These are phyloP conservation scores for Drosophila tani DNA, from an alignment of 1,140 invertebrate genomes.

Conservation along the genomic window DNA sequence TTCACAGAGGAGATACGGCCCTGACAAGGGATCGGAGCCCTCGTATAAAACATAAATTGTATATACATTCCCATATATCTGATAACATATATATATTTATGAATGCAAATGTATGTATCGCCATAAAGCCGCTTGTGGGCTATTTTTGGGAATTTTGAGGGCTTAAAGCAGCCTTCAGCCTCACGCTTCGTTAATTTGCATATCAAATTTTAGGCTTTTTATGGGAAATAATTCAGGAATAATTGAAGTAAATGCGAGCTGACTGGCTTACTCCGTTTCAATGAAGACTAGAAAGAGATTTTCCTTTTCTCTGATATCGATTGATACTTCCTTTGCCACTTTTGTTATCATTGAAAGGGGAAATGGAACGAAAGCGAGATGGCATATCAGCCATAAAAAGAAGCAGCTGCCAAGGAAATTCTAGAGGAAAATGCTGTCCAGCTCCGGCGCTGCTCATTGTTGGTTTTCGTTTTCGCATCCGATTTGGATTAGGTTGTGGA, in stretches of 20 bases:
- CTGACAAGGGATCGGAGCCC: conserved; percentile 10
- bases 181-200: conserved; percentile 46
- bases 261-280: conserved; percentile 5
- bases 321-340: conserved; percentile 24
- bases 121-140: not conserved
- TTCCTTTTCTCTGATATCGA: conserved; percentile 12
- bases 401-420: conserved; percentile 52
- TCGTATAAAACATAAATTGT: conserved; percentile 18
- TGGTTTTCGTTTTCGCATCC: conserved; percentile 60
- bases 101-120: conserved; percentile 25
- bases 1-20: conserved; percentile 29
- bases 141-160: conserved; percentile 7
- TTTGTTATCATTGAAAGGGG: conserved; percentile 52
- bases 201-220: conserved; percentile 38
- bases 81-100: conserved; percentile 34
- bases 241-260: conserved; percentile 19
- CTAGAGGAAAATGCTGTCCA: conserved; percentile 32
- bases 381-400: conserved; percentile 34
- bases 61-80: conserved; percentile 1
- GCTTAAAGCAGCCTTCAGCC: conserved; percentile 24
- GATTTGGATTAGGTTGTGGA: conserved; percentile 64
- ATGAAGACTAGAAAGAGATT: not conserved
- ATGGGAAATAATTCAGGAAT: conserved; percentile 1
- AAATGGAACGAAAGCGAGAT: conserved; percentile 31
- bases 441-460: conserved; percentile 35